A percentile compares a stretch with the other conserved stretches of the same genome.
Evolutionary conservation across 2,797 vertebrate species (phyloP).

Genomic region (Enteromius argenteus): DNA sequence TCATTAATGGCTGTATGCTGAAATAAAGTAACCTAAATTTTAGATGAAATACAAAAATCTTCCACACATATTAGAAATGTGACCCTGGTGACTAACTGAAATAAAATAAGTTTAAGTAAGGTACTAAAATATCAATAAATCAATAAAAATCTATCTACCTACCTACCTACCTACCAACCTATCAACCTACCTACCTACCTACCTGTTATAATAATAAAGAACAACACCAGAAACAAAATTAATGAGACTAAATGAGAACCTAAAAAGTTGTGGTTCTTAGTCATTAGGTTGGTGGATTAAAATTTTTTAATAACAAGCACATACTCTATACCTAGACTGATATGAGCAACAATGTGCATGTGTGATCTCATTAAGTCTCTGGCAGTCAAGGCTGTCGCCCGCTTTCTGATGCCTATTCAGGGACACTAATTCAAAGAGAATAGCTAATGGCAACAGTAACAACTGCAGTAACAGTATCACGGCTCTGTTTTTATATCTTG

Average conservation of each 20-base stretch:
- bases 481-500: conserved; percentile 8
- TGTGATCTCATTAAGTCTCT: conserved; percentile 20
- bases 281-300: neutral
- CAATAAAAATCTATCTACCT: neutral
- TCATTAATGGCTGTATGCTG: neutral
- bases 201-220: neutral
- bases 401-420: conserved; percentile 14
- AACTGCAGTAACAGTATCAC: neutral
- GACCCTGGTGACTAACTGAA: neutral
- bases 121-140: neutral
- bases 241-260: neutral
- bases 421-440: conserved; percentile 15
- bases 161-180: neutral
- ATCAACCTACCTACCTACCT: neutral
- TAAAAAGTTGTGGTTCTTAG: neutral
- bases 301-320: neutral
- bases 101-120: neutral
- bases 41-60: neutral
- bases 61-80: neutral
- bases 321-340: neutral
- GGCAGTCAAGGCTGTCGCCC: neutral
- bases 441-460: conserved; percentile 17
- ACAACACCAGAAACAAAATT: neutral
- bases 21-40: neutral
- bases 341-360: neutral